Percentiles rank a stretch among this genome's conserved stretches.
Evolutionary conservation across 2,888 invertebrate species (phyloP).

Genomic region (Drosophila austrosaltans): DNA sequence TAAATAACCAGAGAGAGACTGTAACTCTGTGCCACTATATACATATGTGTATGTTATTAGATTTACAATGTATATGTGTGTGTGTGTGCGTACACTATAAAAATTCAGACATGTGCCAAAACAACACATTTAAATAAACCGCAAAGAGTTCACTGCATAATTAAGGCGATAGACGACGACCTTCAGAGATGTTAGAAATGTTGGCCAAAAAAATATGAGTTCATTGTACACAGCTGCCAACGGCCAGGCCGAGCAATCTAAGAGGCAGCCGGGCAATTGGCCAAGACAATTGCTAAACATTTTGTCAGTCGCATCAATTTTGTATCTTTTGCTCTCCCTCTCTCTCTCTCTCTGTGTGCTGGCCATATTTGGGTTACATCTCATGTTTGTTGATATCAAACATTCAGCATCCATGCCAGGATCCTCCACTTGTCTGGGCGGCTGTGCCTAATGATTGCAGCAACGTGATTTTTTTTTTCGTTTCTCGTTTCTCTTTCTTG

Average conservation of each 20-base stretch:
- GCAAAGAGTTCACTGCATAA: slow-evolving; percentile 73
- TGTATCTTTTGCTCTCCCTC: not conserved
- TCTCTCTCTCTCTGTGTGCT: slow-evolving; percentile 43
- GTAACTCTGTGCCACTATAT: slow-evolving; percentile 37
- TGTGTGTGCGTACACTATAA: slow-evolving; percentile 58
- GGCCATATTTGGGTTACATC: slow-evolving; percentile 43
- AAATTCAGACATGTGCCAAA: slow-evolving; percentile 55
- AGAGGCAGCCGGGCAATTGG: slow-evolving; percentile 51
- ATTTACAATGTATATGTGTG: slow-evolving; percentile 51
- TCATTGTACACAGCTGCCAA: slow-evolving; percentile 49
- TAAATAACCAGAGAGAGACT: slow-evolving; percentile 68
- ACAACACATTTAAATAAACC: slow-evolving; percentile 64
- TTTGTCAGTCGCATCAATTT: slow-evolving; percentile 54
- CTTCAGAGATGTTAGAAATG: slow-evolving; percentile 37
- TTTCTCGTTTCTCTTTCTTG: slow-evolving; percentile 13
- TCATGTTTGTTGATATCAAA: slow-evolving; percentile 58
- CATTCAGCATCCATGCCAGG: slow-evolving; percentile 25
- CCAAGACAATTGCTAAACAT: slow-evolving; percentile 65
- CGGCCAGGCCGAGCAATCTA: not conserved
- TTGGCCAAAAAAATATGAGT: slow-evolving; percentile 23
- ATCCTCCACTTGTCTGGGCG: not conserved
- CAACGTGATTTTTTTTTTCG: slow-evolving; percentile 59
- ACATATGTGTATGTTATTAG: slow-evolving; percentile 67
- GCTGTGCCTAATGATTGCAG: slow-evolving; percentile 67
- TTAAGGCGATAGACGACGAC: slow-evolving; percentile 54